Conservation (phyloP, 2,797 vertebrate genomes). For the Myiotriccus ornatus region DNA sequence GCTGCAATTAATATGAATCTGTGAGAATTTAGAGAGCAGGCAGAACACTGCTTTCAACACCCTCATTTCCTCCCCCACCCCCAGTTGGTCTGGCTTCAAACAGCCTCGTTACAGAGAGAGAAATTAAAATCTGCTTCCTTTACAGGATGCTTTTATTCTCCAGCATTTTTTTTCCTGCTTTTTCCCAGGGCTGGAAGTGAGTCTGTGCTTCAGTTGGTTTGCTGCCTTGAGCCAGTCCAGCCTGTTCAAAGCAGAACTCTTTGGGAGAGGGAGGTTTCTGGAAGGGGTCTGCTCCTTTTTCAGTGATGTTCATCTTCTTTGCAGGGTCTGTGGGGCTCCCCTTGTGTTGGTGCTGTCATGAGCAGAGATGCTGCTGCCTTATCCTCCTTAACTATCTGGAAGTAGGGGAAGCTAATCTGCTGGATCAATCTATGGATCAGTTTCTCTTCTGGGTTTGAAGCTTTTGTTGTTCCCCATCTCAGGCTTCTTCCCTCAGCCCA, state of each 20-base stretch:
- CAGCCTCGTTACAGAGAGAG: background rate
- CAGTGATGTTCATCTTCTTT: background rate
- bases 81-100: background rate
- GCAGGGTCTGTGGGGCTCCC: background rate
- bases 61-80: background rate
- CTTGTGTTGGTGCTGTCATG: accelerated
- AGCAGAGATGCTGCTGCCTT: background rate
- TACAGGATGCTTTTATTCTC: background rate
- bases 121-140: background rate
- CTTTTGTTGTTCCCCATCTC: background rate
- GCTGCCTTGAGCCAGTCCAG: background rate
- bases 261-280: background rate
- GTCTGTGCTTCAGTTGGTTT: background rate
- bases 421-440: accelerated
- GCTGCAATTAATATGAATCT: background rate
- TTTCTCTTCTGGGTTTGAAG: background rate
- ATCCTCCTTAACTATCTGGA: background rate
- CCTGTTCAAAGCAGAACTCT: background rate
- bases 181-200: background rate
- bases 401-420: background rate
- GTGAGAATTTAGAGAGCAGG: background rate
- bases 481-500: background rate
- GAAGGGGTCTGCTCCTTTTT: background rate
- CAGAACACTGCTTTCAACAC: background rate
- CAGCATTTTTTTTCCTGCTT: background rate